Evolutionary conservation across 2,888 invertebrate species (phyloP).

Genomic region (Phortica okadai): DNA sequence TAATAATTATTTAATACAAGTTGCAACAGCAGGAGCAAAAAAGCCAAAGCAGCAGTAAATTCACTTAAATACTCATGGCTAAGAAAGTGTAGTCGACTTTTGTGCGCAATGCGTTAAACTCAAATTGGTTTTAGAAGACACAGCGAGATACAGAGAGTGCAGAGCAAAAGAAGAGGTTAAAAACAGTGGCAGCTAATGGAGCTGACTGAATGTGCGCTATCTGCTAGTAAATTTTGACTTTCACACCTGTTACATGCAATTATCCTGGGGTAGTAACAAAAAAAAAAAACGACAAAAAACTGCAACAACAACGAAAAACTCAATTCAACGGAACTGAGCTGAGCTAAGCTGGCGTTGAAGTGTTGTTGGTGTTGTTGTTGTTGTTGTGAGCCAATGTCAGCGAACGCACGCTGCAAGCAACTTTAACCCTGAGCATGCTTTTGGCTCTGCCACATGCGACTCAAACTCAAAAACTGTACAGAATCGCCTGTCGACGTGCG

Average conservation of each 20-base stretch:
- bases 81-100: constrained; percentile 35
- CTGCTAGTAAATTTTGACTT: constrained; percentile 63
- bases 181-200: neutral
- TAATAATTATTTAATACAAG: constrained; percentile 58
- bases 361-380: neutral
- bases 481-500: neutral
- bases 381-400: neutral
- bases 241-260: constrained; percentile 70
- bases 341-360: neutral
- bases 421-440: constrained; percentile 38
- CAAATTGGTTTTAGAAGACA: constrained; percentile 49
- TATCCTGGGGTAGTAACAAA: constrained; percentile 52
- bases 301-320: constrained; percentile 40
- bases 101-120: constrained; percentile 40
- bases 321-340: neutral
- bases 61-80: constrained; percentile 26
- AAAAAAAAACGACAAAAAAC: constrained; percentile 34
- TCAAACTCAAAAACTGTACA: constrained; percentile 43
- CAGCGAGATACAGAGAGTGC: neutral
- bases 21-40: neutral
- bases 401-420: neutral
- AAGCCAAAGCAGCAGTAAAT: neutral
- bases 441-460: constrained; percentile 43
- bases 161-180: neutral
- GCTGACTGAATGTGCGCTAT: neutral